Conservation (phyloP, 2,797 vertebrate genomes). For the Spondyliosoma cantharus region DNA sequence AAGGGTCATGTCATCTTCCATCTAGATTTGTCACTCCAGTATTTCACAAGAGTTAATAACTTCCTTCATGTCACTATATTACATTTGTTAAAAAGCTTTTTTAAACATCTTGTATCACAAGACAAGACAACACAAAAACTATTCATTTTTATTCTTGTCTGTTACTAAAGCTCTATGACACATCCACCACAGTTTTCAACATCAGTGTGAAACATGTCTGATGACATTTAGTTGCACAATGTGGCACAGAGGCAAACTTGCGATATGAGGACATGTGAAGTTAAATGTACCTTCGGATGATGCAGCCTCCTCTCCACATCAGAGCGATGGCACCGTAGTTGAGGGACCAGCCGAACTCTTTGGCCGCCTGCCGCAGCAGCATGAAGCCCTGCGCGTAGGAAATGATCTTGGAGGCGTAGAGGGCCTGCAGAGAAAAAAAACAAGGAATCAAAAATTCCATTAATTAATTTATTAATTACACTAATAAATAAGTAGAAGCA, state of each 20-base stretch:
- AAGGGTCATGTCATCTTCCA: constrained; percentile 49
- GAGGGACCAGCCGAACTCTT: constrained; percentile 93
- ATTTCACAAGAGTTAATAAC: constrained; percentile 50
- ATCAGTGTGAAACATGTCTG: constrained; percentile 48
- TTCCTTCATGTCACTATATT: not conserved
- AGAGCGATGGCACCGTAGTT: constrained; percentile 97
- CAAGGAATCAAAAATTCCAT: too few relatives aligned
- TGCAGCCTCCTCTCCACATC: constrained; percentile 99
- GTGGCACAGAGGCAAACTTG: constrained; percentile 27
- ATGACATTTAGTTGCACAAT: constrained; percentile 55
- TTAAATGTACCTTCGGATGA: constrained; percentile 92
- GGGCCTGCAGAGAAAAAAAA: constrained; percentile 83
- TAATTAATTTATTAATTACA: too few relatives aligned
- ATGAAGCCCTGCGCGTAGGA: constrained; percentile 98
- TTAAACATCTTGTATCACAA: too few relatives aligned
- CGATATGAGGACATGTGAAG: not conserved
- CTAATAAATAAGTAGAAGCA: too few relatives aligned
- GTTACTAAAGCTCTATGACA: constrained; percentile 18
- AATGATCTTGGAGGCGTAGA: constrained; percentile 99
- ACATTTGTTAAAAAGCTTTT: not conserved
- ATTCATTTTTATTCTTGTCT: not conserved
- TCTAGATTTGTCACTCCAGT: constrained; percentile 20
- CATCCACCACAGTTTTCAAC: constrained; percentile 49
- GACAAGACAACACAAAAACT: constrained; percentile 6
- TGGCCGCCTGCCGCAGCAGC: constrained; percentile 94